These are phyloP conservation scores for Chelonia mydas DNA, from an alignment of 2,797 vertebrate species.

Conservation along the genomic window DNA sequence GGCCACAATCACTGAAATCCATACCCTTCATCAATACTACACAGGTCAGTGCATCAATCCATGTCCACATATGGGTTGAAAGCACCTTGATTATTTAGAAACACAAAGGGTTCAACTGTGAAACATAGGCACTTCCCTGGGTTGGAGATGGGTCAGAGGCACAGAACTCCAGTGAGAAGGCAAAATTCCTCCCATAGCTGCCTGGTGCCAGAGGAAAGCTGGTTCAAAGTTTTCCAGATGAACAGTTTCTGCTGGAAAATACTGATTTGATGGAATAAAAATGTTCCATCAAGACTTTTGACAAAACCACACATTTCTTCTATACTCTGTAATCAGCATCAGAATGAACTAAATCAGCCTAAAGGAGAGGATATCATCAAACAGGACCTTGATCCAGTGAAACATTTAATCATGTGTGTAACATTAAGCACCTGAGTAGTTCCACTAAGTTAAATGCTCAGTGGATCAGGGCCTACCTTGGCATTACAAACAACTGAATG, in stretches of 20 bases:
- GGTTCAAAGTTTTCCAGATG: neutral
- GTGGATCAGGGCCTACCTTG: neutral
- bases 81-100: neutral
- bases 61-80: neutral
- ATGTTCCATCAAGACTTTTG: neutral
- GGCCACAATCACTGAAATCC: neutral
- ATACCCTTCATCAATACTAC: neutral
- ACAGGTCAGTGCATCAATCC: neutral
- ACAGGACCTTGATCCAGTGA: constrained; percentile 25
- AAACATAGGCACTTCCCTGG: neutral
- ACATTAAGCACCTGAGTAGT: constrained; percentile 24
- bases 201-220: neutral
- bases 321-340: constrained; percentile 27
- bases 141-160: neutral
- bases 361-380: constrained; percentile 29
- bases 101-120: neutral
- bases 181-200: neutral
- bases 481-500: constrained; percentile 23
- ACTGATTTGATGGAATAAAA: neutral
- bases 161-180: neutral
- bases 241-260: neutral
- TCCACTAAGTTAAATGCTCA: neutral
- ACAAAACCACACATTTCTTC: neutral
- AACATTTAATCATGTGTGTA: constrained; percentile 43
- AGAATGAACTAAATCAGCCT: constrained; percentile 33